Base-by-base conservation (phyloP, 2,797 vertebrate genomes). In the Sebastes steindachneri region DNA sequence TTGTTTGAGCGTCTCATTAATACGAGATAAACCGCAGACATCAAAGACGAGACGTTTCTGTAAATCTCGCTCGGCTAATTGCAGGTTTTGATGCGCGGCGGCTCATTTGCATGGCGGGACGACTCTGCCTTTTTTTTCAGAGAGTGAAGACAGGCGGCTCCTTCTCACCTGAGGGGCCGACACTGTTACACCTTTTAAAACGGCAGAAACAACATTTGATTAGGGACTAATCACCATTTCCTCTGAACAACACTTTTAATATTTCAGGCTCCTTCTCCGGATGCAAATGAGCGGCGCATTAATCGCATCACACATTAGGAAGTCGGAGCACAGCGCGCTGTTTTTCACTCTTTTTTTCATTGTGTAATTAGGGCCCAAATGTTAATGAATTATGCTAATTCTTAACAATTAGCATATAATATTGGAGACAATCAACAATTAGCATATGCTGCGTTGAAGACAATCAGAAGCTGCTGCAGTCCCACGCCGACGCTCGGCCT, bases 361-460 rank as follows among this genome's bases (percentile, higher is more conserved):
- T 87, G 91, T 95, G 94, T 95, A 95, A 96, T 96, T 96, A 95
- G 95, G 92, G 88, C 93, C 94, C 92, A 89, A 95, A 96, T 95
- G 95, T 96, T 96, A 95, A 96, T 96, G 95, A 96, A 94, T 96
- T 96, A 96, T 96, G 95, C 91, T 96, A 95, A 96, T 96, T 94
- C 91, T 0, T 57, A 55, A 91, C 94, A 94, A 96, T 96, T 96
- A 95, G 94, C 95, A 96, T 96, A 95, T 94, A 90, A 93, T 95
- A 95, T 95, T 95, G 94, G 94, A 95, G 94, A 95, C 94, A 94
- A 95, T 95, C 94, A 95, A 94, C 92, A 94, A 95, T 95, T 94
- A 95, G 94, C 95, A 95, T 95, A 95, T 92, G 93, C 92, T 94
- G 90, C 89, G 88, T 80, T 89, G 92, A 86, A 95, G 91, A 94